Evolutionary conservation across 2,888 invertebrate species (phyloP).

Genomic region (Imbricaverruca yamaguchii): DNA sequence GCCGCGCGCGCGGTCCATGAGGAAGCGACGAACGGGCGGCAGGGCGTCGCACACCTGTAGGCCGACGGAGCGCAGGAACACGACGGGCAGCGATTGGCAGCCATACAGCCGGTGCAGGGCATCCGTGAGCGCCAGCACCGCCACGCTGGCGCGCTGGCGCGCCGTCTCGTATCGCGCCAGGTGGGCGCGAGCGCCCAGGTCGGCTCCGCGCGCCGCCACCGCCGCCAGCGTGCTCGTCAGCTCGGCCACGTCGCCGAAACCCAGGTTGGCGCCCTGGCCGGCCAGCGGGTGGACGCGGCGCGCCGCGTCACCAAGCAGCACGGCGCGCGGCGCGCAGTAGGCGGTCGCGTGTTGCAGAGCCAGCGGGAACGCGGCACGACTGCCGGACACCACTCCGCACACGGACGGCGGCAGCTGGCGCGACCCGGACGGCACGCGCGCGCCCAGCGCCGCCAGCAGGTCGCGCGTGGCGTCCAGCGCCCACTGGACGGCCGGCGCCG

Average conservation of each 20-base stretch:
- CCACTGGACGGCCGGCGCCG: conserved; percentile 61
- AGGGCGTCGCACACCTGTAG: conserved; percentile 31
- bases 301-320: conserved; percentile 66
- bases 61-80: conserved; percentile 31
- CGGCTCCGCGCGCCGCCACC: conserved; percentile 62
- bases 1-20: neutral
- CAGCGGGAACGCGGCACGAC: conserved; percentile 80
- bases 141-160: conserved; percentile 77
- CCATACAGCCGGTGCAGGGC: conserved; percentile 76
- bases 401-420: conserved; percentile 65
- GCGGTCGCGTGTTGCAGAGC: conserved; percentile 81
- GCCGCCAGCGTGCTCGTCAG: conserved; percentile 63
- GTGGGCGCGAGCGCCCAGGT: conserved; percentile 55
- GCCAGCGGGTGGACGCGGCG: conserved; percentile 40
- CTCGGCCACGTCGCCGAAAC: conserved; percentile 81
- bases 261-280: conserved; percentile 83
- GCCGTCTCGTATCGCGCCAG: conserved; percentile 73
- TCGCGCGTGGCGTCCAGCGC: conserved; percentile 47
- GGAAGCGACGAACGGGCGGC: conserved; percentile 22
- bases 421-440: conserved; percentile 42
- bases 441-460: conserved; percentile 54
- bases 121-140: conserved; percentile 80
- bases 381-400: conserved; percentile 43
- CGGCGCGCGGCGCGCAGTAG: conserved; percentile 74
- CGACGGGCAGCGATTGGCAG: conserved; percentile 41